Evolutionary conservation across 2,113 vertebrate genomes (phyloP).

Genomic region (Arenaria interpres): DNA sequence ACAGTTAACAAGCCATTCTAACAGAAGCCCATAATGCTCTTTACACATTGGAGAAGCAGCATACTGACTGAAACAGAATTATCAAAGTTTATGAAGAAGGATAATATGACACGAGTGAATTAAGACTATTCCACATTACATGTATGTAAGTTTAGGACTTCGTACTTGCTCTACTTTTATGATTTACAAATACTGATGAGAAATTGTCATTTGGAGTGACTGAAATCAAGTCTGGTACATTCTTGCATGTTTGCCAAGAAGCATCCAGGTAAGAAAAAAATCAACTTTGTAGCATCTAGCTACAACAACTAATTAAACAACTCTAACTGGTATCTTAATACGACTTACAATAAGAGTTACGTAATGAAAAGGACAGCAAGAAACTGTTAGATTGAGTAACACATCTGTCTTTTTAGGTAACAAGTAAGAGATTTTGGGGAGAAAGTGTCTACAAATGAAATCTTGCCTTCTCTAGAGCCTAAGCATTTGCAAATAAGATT

Average conservation of each 20-base stretch:
- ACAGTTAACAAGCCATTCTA: neutral
- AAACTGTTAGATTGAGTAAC: neutral
- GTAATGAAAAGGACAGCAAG: neutral
- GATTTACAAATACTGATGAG: neutral
- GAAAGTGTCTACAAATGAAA: neutral
- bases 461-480: neutral
- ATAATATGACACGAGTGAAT: neutral
- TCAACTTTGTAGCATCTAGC: neutral
- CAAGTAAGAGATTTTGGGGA: neutral
- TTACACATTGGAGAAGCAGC: neutral
- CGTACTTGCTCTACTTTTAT: neutral
- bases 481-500: neutral
- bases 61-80: neutral
- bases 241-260: neutral
- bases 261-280: neutral
- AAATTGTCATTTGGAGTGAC: neutral
- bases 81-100: neutral
- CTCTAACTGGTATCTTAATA: neutral
- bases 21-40: neutral
- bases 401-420: neutral
- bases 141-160: neutral
- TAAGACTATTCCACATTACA: neutral
- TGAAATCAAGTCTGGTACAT: neutral
- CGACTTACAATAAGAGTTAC: neutral
- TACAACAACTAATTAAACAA: neutral